Evolutionary conservation across 2,888 invertebrate species (phyloP).

Genomic region (Podabrus alpinus): DNA sequence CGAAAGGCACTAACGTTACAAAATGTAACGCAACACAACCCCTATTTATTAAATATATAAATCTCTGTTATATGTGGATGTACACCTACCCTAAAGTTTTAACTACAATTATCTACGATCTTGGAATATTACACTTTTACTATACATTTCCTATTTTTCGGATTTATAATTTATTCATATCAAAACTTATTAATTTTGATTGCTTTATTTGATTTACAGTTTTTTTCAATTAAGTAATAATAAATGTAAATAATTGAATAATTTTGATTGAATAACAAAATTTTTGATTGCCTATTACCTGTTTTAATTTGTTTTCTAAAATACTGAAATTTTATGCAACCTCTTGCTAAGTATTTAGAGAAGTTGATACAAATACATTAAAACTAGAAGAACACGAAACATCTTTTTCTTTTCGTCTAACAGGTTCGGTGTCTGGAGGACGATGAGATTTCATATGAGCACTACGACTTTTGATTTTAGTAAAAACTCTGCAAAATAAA

Average conservation of each 20-base stretch:
- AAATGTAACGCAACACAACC: constrained; percentile 53
- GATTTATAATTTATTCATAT: constrained; percentile 13
- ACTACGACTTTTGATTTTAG: constrained; percentile 97
- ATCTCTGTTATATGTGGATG: constrained; percentile 54
- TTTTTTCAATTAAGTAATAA: constrained; percentile 3
- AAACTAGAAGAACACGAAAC: constrained; percentile 38
- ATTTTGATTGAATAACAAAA: not conserved
- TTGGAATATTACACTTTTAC: constrained; percentile 21
- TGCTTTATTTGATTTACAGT: constrained; percentile 42
- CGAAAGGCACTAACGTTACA: constrained; percentile 58
- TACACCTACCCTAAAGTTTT: constrained; percentile 47
- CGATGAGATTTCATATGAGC: constrained; percentile 99
- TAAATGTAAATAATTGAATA: not conserved
- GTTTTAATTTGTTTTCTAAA: constrained; percentile 32
- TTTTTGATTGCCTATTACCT: constrained; percentile 53
- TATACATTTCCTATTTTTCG: constrained; percentile 25
- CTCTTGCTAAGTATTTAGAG: constrained; percentile 51
- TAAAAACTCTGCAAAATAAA: constrained; percentile 82
- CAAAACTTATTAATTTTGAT: constrained; percentile 28
- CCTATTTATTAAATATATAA: constrained; percentile 50
- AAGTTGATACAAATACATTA: constrained; percentile 52
- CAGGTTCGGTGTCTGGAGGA: constrained; percentile 82
- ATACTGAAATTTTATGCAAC: constrained; percentile 14
- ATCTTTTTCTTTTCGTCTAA: constrained; percentile 34
- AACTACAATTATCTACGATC: constrained; percentile 35